Evolutionary conservation across 2,113 vertebrate species (phyloP).

Genomic region (Gymnocephalus cernua): DNA sequence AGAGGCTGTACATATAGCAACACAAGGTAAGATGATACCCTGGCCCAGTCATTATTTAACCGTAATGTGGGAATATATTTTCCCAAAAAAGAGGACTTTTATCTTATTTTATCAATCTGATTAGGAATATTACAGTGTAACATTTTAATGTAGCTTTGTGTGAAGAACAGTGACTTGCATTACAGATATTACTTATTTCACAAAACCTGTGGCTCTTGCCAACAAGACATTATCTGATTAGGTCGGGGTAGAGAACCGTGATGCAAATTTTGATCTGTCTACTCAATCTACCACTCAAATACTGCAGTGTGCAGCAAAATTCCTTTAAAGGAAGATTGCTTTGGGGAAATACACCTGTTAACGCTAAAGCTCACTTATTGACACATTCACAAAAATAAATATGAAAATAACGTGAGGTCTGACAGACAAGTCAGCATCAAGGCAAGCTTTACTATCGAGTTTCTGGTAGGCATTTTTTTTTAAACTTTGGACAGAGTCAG

Average conservation of each 20-base stretch:
- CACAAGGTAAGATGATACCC: conserved; percentile 87
- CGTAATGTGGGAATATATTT: not conserved
- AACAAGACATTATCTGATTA: conserved; percentile 49
- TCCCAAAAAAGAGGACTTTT: not conserved
- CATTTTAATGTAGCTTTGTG: conserved; percentile 5
- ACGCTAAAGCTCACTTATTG: not conserved
- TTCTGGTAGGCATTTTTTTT: not conserved
- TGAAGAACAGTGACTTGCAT: conserved; percentile 21
- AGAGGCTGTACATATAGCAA: conserved; percentile 93
- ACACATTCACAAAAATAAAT: not conserved
- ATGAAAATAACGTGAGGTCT: not conserved
- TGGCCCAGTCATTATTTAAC: not conserved
- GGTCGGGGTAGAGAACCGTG: conserved; percentile 2
- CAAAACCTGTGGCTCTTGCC: conserved; percentile 44
- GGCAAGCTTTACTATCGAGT: not conserved
- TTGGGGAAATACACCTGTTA: not conserved
- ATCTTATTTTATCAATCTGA: conserved; percentile 34
- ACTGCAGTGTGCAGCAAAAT: not conserved
- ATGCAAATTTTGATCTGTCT: conserved; percentile 7
- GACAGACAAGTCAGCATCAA: not conserved
- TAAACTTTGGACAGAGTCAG: not conserved
- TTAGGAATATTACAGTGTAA: conserved; percentile 18
- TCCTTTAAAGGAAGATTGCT: not conserved
- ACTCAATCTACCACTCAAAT: conserved; percentile 5
- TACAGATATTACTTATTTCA: conserved; percentile 26